Conservation (phyloP, 2,888 invertebrate genomes). For the Polydesmus complanatus region DNA sequence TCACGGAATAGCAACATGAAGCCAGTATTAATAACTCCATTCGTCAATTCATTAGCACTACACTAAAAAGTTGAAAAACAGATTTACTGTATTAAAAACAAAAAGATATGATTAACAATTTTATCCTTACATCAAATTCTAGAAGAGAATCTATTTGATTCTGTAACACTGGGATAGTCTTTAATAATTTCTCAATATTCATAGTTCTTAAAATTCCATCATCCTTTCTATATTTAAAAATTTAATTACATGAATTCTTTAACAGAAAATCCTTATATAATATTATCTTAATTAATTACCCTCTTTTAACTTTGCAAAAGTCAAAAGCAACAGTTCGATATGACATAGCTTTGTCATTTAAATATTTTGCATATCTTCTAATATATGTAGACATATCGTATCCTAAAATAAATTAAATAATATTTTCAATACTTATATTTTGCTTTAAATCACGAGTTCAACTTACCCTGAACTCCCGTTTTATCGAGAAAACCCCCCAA, state of each 20-base stretch:
- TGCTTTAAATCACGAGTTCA: constrained; percentile 11
- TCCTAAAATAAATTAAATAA: constrained; percentile 45
- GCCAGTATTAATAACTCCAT: constrained; percentile 97
- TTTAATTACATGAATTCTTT: constrained; percentile 22
- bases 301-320: constrained; percentile 99
- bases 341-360: constrained; percentile 96
- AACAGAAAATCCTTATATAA: background rate
- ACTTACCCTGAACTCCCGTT: constrained; percentile 89
- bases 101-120: background rate
- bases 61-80: constrained; percentile 41
- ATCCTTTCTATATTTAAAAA: constrained; percentile 56
- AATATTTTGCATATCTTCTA: constrained; percentile 94
- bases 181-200: constrained; percentile 91
- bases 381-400: constrained; percentile 99
- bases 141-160: constrained; percentile 86
- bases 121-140: constrained; percentile 65
- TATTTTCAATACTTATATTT: constrained; percentile 1
- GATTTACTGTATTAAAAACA: background rate
- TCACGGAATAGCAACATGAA: constrained; percentile 98
- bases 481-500: constrained; percentile 95
- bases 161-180: constrained; percentile 90
- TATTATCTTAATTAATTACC: constrained; percentile 45
- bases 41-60: constrained; percentile 88
- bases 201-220: constrained; percentile 93
- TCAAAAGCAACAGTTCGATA: constrained; percentile 98